Percentiles rank a stretch among this genome's conserved stretches.
Evolutionary conservation across 2,888 invertebrate species (phyloP).

Genomic region (Plebejus anna): DNA sequence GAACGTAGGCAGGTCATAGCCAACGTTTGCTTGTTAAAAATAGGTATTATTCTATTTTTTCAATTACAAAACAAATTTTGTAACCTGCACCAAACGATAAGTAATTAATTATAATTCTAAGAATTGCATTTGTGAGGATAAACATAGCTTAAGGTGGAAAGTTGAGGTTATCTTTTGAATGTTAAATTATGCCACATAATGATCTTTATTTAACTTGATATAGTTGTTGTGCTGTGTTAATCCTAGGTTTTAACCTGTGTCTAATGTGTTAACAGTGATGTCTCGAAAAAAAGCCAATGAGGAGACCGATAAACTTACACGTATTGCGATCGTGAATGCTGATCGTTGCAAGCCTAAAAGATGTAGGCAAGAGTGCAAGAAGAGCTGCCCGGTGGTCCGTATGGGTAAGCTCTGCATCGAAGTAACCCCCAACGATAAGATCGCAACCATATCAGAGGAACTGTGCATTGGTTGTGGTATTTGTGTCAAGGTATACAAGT

Average conservation of each 20-base stretch:
- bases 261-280: slow-evolving; percentile 58
- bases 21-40: slow-evolving; percentile 66
- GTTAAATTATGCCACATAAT: slow-evolving; percentile 61
- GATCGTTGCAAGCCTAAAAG: slow-evolving; percentile 99
- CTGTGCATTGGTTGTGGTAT: slow-evolving; percentile 99
- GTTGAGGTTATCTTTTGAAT: slow-evolving; percentile 63
- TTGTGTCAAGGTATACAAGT: slow-evolving; percentile 92
- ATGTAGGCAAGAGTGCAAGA: slow-evolving; percentile 99
- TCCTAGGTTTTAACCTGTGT: slow-evolving; percentile 37
- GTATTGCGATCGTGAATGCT: slow-evolving; percentile 98
- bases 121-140: background rate
- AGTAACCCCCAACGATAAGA: slow-evolving; percentile 96
- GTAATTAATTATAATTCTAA: slow-evolving; percentile 34
- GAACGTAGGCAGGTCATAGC: slow-evolving; percentile 71
- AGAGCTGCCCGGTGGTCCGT: slow-evolving; percentile 98
- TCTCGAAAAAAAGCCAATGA: slow-evolving; percentile 84
- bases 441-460: slow-evolving; percentile 98
- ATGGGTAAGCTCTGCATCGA: slow-evolving; percentile 99
- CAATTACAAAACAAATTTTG: slow-evolving; percentile 29
- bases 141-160: background rate
- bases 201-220: background rate
- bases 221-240: background rate
- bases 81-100: slow-evolving; percentile 32
- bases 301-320: slow-evolving; percentile 95
- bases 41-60: slow-evolving; percentile 55